Conservation (phyloP, 2,888 invertebrate genomes). For the Synanthedon myopaeformis region DNA sequence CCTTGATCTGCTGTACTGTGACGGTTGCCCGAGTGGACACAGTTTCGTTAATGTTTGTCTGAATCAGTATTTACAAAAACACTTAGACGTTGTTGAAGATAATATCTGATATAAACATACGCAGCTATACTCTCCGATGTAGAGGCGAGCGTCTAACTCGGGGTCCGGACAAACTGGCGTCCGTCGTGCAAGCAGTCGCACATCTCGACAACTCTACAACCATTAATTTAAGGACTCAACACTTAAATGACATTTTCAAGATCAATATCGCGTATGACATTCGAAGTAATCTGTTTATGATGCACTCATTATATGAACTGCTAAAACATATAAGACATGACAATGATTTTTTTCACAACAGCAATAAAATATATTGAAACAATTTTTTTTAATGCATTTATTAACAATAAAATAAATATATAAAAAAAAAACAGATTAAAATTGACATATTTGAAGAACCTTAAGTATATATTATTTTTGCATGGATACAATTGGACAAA, state of each 20-base stretch:
- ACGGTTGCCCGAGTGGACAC: neutral
- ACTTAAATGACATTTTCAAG: neutral
- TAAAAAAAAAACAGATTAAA: too few species aligned
- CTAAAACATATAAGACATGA: too few species aligned
- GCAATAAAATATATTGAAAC: too few species aligned
- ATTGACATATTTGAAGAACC: too few species aligned
- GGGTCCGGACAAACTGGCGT: neutral
- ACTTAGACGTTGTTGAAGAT: conserved; percentile 15
- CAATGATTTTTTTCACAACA: too few species aligned
- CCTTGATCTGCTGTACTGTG: conserved; percentile 35
- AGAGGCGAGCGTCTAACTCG: neutral
- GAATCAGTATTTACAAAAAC: conserved; percentile 36
- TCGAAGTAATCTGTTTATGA: neutral
- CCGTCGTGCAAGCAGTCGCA: neutral
- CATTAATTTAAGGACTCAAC: neutral
- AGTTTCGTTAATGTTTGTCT: conserved; percentile 2
- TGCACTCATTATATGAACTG: too few species aligned
- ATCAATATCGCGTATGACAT: neutral
- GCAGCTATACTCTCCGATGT: neutral
- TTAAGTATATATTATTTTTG: too few species aligned
- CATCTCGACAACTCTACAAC: neutral
- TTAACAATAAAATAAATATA: too few species aligned
- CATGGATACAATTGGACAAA: too few species aligned
- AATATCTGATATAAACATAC: too few species aligned
- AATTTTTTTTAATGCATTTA: too few species aligned